A percentile compares a stretch with the other conserved stretches of the same genome.
Evolutionary conservation across 2,888 invertebrate species (phyloP).

Genomic region (Hydropsyche betteni): DNA sequence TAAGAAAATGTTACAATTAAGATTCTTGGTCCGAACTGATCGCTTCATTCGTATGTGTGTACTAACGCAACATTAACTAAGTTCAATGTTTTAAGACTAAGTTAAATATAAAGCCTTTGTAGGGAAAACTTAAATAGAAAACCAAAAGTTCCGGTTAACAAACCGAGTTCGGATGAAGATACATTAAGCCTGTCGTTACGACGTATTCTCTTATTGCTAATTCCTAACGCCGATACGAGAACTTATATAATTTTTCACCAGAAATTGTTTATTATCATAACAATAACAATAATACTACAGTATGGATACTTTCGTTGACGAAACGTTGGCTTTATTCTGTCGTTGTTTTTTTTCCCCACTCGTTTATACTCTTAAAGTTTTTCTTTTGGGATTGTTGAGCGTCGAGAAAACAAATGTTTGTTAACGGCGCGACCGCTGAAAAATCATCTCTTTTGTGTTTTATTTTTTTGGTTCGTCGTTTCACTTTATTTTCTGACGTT

Average conservation of each 20-base stretch:
- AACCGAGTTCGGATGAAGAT: conserved; percentile 31
- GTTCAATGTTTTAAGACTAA: conserved; percentile 27
- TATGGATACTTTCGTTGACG: neutral
- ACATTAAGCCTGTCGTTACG: conserved; percentile 17
- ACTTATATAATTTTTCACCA: too few species aligned
- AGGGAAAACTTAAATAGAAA: conserved; percentile 32
- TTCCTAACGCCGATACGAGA: too few species aligned
- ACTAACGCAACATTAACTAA: conserved; percentile 9
- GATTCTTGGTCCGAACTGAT: neutral
- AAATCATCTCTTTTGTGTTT: neutral
- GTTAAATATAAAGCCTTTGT: conserved; percentile 37
- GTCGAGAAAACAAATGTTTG: conserved; percentile 16
- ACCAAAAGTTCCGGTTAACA: conserved; percentile 26
- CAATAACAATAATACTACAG: too few species aligned
- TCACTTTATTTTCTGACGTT: conserved; percentile 23
- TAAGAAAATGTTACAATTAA: too few species aligned
- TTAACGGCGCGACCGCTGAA: conserved; percentile 11
- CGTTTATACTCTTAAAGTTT: conserved; percentile 7
- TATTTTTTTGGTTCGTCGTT: conserved; percentile 11
- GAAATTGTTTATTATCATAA: too few species aligned
- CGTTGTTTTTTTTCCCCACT: too few species aligned
- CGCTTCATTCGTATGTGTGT: conserved; percentile 5
- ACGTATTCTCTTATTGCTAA: conserved; percentile 17
- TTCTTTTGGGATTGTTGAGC: conserved; percentile 14
- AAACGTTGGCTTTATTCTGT: neutral